Evolutionary conservation across 2,888 invertebrate species (phyloP).

Genomic region (Diplolepis rosae): DNA sequence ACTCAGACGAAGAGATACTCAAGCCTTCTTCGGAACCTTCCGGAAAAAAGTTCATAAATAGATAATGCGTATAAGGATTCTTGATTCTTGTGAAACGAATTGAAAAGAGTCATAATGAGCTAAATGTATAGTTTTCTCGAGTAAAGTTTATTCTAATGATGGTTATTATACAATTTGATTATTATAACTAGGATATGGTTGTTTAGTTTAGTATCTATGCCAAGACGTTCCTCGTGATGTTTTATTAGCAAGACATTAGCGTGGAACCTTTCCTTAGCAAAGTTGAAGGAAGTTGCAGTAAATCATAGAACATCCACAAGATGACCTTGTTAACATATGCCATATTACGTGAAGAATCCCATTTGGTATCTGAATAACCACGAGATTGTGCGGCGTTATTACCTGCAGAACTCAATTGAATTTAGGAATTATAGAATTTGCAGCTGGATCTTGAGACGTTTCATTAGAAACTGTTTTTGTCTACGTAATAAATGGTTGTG

Average conservation of each 20-base stretch:
- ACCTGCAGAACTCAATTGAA: neutral
- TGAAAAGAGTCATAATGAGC: neutral
- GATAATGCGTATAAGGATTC: neutral
- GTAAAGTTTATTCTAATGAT: neutral
- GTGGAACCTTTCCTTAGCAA: neutral
- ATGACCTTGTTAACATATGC: constrained; percentile 1
- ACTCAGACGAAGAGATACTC: neutral
- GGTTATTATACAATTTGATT: neutral
- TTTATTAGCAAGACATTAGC: too few species aligned
- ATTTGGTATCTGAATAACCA: neutral
- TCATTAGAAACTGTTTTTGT: neutral
- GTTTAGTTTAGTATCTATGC: neutral
- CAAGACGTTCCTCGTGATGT: too few species aligned
- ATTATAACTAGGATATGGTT: neutral
- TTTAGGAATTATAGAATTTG: neutral
- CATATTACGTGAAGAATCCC: constrained; percentile 10
- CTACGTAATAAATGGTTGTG: neutral
- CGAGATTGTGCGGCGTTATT: constrained; percentile 1
- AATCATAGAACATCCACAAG: neutral
- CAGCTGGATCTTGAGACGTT: neutral
- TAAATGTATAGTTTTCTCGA: neutral
- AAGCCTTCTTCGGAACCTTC: constrained; percentile 16
- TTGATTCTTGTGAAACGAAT: constrained; percentile 24
- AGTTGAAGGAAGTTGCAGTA: neutral
- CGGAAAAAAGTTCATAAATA: constrained; percentile 29